Evolutionary conservation across 1,140 invertebrate genomes (phyloP), one percentile per base, ranked within the genome.

Genomic region (Drosophila baimaii): DNA sequence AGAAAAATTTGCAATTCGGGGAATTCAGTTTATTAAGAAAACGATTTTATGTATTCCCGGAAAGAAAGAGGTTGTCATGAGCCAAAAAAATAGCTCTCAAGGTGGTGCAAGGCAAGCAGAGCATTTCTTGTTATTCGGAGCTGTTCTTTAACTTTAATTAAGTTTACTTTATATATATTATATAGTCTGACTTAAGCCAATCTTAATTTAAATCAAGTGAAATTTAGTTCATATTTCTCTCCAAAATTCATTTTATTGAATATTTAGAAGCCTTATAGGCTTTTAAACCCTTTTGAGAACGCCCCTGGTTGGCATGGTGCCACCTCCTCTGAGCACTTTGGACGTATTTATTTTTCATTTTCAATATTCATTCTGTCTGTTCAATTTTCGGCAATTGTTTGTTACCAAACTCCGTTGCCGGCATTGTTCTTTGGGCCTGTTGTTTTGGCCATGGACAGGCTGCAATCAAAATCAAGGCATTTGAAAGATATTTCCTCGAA

Each of bases 401-500:
- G 52, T 64, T 27, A 33, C 37, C 35, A 58, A 39, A 41, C 54
- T 39, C 41, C 27, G 39, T 51, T 51, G 29, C 47, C 46, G 49
- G 61, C 55, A 73, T 68, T 80, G 64, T 66, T 68, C 35, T 55
- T 46, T 57, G 43, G 37, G 52, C 19, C 39, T 61, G 37, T 57
- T 66, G 43, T 63, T 81, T 64, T 10, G 58, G 39, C 43, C 59
- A 77, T 49, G 82, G 66, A 88, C 76, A 79, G 69, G 52, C 55
- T 41, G 61, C 82, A 86, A 78, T 86, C 68, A 81, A 66, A 73
- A 81, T 43, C 37, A 54, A 80, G 74, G 49, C 78, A 69, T 62
- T 73, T 79, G 76, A 82, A 77, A 59, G 69, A 86, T 80, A 81
- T 79, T 71, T 49, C 39, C 46, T 37, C 29, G 58, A 79, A 86